Percentiles rank a stretch among this genome's conserved stretches.
phyloP scores from a whole-genome alignment of 2,113 vertebrate species.

The Esox niger region DNA sequence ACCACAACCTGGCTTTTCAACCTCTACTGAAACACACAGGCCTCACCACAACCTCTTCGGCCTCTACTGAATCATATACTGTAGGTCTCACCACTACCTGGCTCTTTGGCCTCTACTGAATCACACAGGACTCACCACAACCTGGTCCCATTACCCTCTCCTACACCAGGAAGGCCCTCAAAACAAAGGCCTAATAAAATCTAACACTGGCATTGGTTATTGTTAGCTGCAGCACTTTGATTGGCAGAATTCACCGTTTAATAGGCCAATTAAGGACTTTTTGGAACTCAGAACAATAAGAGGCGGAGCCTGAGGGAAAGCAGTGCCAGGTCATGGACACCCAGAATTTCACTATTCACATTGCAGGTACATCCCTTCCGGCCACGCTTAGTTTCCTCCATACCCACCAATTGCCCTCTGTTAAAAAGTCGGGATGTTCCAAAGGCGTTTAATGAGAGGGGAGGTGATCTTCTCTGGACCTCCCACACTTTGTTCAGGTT shows the following conservation, averaged over 20 bases:
- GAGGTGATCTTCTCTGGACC: conserved; percentile 51
- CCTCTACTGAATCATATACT: no score
- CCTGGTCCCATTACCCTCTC: conserved; percentile 45
- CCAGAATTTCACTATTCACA: conserved; percentile 43
- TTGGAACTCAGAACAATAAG: conserved; percentile 66
- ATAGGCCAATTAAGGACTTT: conserved; percentile 71
- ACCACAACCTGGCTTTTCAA: no score
- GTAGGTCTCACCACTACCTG: no score
- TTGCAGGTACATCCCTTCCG: conserved; percentile 47
- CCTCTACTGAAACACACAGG: no score
- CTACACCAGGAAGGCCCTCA: conserved; percentile 38
- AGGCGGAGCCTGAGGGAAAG: conserved; percentile 40
- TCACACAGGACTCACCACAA: conserved; percentile 41
- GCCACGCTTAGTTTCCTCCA: conserved; percentile 64
- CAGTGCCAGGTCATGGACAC: conserved; percentile 67
- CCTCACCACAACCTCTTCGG: no score
- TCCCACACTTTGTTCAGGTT: conserved; percentile 63
- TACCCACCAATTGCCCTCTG: conserved; percentile 65
- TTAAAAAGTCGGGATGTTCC: conserved; percentile 66
- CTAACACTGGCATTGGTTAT: conserved; percentile 56
- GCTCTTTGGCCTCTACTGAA: no score
- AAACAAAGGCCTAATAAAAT: conserved; percentile 57
- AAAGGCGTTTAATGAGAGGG: conserved; percentile 65
- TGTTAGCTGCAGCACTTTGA: conserved; percentile 58
- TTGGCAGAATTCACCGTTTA: conserved; percentile 68